Evolutionary conservation across 1,140 invertebrate genomes (phyloP), one percentile per base, ranked within the genome.

Genomic region (Monochamus saltuarius): DNA sequence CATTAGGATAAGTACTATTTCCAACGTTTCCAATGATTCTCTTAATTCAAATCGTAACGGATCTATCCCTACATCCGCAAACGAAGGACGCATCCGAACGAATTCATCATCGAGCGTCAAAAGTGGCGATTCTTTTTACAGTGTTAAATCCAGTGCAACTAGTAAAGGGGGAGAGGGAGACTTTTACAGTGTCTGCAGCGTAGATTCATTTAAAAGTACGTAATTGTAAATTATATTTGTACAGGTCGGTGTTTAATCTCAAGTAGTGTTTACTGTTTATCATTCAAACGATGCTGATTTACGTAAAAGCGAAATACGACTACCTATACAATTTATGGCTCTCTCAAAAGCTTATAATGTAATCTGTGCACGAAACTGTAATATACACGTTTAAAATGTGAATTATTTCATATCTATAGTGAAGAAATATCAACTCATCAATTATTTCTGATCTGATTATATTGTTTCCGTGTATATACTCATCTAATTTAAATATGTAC

Each of bases 171-270:
- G 19, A 36, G 61, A 58, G 36, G 55, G 16, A 35, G 67, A 67
- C 57, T 69, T 63, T 60, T 62, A 67, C 35, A 67, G 65, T 56
- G 39, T 65, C 7, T 65, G 62, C 42, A 70, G 68, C 61, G 64
- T 43, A 7, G 42, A 43, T 10, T 16, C n/a, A 17, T 8, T 14
- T n/a, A 14, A 43, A 43, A 43, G 10, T 43, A 43, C 42, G 14
- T 43, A 43, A 43, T 43, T 43, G 14, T 43, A 16, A 17, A 14
- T 43, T 4, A 3, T 43, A 10, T 43, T 14, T 43, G 42, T 43
- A 13, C 13, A 4, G 42, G 10, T 9, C 6, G 9, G 10, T n/a
- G 8, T 16, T 17, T 43, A 8, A 1, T 40, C 17, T 43, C 17
- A 16, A 16, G 17, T 16, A n/a, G 17, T 43, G 14, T 43, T 43